Base-by-base conservation (phyloP, 2,888 invertebrate genomes). In the Harpagoxenus sublaevis region DNA sequence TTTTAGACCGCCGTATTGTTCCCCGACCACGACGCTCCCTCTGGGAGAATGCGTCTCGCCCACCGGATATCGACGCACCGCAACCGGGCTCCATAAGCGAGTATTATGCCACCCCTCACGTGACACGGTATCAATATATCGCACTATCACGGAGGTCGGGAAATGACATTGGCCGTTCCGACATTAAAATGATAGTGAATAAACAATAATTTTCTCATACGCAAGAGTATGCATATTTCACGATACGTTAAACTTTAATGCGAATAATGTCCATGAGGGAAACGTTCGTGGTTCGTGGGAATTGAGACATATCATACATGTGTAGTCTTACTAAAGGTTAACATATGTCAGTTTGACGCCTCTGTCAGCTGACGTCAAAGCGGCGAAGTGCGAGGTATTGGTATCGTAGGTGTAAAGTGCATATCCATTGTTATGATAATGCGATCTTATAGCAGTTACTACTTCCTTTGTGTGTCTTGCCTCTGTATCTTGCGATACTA, bases 1-100 rank as follows among this genome's bases (percentile, higher is more conserved):
- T 91, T 88, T 86, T 62, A 62, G 74, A 39, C 85, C 85, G 63
- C 89, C 81, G 84, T 86, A 90, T 89, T 89, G 91, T 89, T 85
- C 75, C 75, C 60, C 81, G 79, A 74, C 87, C 70, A 62, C 79
- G 74, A 70, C 31, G 57, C 75, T 83, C 63, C 81, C 84, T 35
- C 57, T 42, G 45, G 60, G 70, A 81, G 83, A 62, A 77, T 53
- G 84, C 83, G 83, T 84, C 60, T 79, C 28, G 63, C 28, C 75
- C n/a, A 68, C 35, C 83, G 84, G 86, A 86, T 87, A 89, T 84
- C 86, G 71, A 63, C 66, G 65, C 78, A 74, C 78, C 85, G 68
- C 60, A 65, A 68, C 42, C 35, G 42, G 83, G 23, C 15, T 39
- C 35, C 10, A n/a, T 48, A 62, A 60, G 60, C 60, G 60, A 39